Percentiles rank a stretch among this genome's conserved stretches.
Evolutionary conservation across 2,888 invertebrate species (phyloP).

Genomic region (Prosopocoilus inquinatus): DNA sequence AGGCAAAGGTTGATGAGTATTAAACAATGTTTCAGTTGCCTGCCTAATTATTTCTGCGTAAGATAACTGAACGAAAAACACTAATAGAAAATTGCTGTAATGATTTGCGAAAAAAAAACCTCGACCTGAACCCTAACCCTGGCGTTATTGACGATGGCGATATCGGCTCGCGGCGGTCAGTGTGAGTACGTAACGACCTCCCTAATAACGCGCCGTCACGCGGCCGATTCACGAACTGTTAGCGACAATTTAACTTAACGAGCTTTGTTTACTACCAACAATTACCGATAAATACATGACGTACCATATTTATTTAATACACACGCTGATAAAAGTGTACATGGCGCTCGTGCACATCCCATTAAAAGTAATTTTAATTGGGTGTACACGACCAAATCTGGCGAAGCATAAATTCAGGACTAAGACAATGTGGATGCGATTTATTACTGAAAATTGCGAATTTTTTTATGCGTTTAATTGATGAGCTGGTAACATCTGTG

Average conservation of each 20-base stretch:
- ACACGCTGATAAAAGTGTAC: slow-evolving; percentile 5
- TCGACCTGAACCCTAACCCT: slow-evolving; percentile 1
- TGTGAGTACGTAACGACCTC: slow-evolving; percentile 35
- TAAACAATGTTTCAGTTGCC: too few relatives aligned
- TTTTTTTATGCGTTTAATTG: too few relatives aligned
- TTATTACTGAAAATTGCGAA: too few relatives aligned
- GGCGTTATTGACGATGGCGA: slow-evolving; percentile 20
- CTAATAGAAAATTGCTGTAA: too few relatives aligned
- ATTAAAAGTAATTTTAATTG: slow-evolving; percentile 2
- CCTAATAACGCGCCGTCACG: slow-evolving; percentile 44
- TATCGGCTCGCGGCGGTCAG: slow-evolving; percentile 33
- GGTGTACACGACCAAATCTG: background rate
- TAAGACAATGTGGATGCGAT: too few relatives aligned
- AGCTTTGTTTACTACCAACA: slow-evolving; percentile 44
- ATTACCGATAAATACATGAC: slow-evolving; percentile 40
- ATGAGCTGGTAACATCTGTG: slow-evolving; percentile 28
- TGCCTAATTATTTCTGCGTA: too few relatives aligned
- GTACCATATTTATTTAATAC: slow-evolving; percentile 16
- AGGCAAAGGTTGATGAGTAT: too few relatives aligned
- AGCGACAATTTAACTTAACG: slow-evolving; percentile 47
- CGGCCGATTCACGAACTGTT: slow-evolving; percentile 46
- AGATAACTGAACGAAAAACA: too few relatives aligned
- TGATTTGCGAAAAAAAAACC: background rate
- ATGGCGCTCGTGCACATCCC: background rate
- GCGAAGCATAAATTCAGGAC: too few relatives aligned